phyloP scores from a whole-genome alignment of 2,797 vertebrate species.

The Rhinatrema bivittatum region DNA sequence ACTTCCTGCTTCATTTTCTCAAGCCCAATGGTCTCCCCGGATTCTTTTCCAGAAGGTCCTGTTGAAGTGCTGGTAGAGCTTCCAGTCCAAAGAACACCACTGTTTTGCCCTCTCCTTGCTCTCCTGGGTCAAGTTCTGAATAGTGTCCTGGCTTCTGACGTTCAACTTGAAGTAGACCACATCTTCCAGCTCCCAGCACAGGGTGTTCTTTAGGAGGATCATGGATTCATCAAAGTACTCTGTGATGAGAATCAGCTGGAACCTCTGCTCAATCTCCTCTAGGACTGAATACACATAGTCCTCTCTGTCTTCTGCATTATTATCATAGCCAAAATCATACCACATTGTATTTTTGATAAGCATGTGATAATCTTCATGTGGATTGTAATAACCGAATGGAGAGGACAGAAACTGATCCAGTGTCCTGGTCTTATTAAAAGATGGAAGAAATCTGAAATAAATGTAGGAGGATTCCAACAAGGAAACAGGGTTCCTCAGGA shows the following conservation, averaged over 20 bases:
- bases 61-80: slow-evolving; percentile 73
- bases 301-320: slow-evolving; percentile 26
- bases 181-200: slow-evolving; percentile 79
- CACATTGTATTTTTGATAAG: slow-evolving; percentile 70
- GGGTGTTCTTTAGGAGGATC: slow-evolving; percentile 63
- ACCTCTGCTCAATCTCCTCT: slow-evolving; percentile 52
- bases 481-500: slow-evolving; percentile 68
- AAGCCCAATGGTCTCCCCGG: slow-evolving; percentile 49
- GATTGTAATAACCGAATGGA: slow-evolving; percentile 39
- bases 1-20: slow-evolving; percentile 55
- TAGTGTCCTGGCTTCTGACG: slow-evolving; percentile 47
- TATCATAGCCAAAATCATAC: slow-evolving; percentile 71
- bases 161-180: slow-evolving; percentile 74
- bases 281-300: slow-evolving; percentile 31
- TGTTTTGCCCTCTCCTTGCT: slow-evolving; percentile 46
- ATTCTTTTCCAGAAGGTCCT: slow-evolving; percentile 67
- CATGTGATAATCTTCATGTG: slow-evolving; percentile 18
- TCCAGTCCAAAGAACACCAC: slow-evolving; percentile 79
- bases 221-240: slow-evolving; percentile 85
- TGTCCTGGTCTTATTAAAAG: slow-evolving; percentile 47
- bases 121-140: slow-evolving; percentile 27
- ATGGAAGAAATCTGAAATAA: slow-evolving; percentile 38
- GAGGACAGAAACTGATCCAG: slow-evolving; percentile 60
- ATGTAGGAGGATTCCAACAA: slow-evolving; percentile 83
- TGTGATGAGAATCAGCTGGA: slow-evolving; percentile 67